Evolutionary conservation across 2,113 vertebrate genomes (phyloP).

Genomic region (Seriola rivoliana): DNA sequence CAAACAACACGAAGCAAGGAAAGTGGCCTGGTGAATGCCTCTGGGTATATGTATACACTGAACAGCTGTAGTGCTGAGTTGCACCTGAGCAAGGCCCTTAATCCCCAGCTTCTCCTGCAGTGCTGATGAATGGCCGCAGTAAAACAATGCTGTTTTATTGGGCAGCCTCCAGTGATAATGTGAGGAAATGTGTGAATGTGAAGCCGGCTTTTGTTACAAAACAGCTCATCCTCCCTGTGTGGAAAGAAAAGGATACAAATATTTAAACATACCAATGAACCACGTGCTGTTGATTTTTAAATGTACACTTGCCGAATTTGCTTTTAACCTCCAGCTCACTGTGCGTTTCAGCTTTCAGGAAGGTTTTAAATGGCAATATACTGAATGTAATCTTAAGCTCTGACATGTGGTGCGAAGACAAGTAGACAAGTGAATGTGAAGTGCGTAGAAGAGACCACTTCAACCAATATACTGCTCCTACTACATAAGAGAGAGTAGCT

Average conservation of each 20-base stretch:
- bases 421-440: neutral
- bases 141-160: neutral
- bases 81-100: neutral
- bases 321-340: neutral
- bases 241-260: neutral
- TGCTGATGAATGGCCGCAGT: neutral
- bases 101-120: neutral
- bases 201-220: neutral
- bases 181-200: neutral
- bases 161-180: neutral
- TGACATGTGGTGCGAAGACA: neutral
- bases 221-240: neutral
- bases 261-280: neutral
- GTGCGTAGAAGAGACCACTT: neutral
- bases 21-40: neutral
- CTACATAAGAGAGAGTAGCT: neutral
- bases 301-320: neutral
- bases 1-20: neutral
- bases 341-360: neutral
- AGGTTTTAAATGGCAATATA: neutral
- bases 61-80: neutral
- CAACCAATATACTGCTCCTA: neutral
- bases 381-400: neutral
- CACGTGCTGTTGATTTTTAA: neutral
- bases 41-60: neutral